Conservation (phyloP, 2,888 invertebrate species). For the Ligdia adustata region DNA sequence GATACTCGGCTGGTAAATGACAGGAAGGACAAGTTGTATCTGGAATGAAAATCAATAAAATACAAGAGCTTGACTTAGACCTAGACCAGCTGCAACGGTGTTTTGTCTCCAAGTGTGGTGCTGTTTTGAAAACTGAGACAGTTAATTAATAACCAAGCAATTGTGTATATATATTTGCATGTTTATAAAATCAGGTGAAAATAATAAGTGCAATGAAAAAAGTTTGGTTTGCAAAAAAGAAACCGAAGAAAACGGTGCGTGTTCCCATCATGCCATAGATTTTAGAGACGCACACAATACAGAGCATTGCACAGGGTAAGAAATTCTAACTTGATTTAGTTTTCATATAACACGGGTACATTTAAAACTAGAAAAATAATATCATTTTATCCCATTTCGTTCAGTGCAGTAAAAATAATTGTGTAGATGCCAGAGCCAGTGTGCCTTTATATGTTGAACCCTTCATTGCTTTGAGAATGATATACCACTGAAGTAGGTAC, state of each 20-base stretch:
- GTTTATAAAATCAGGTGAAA: not conserved
- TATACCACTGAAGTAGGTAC: too few relatives aligned
- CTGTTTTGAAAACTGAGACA: not conserved
- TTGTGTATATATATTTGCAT: not conserved
- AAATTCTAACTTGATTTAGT: constrained; percentile 14
- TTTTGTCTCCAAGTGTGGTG: not conserved
- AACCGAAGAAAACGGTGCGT: constrained; percentile 71
- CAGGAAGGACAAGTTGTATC: constrained; percentile 20
- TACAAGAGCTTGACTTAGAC: constrained; percentile 6
- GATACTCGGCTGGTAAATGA: constrained; percentile 31
- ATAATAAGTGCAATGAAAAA: constrained; percentile 52
- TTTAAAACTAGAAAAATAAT: too few relatives aligned
- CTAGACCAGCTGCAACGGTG: not conserved
- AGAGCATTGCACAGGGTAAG: constrained; percentile 53
- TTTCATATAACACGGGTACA: not conserved
- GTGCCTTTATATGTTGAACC: constrained; percentile 5
- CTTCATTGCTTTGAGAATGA: constrained; percentile 20
- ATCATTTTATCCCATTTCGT: too few relatives aligned
- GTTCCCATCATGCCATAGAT: constrained; percentile 43
- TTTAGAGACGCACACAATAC: constrained; percentile 52
- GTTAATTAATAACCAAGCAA: not conserved
- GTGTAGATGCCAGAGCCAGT: not conserved
- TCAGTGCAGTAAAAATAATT: too few relatives aligned
- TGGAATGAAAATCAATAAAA: constrained; percentile 16
- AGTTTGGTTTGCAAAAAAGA: constrained; percentile 63